These are phyloP conservation scores for Smittia sp. DNA, from an alignment of 2,888 invertebrate species.

Conservation along the genomic window DNA sequence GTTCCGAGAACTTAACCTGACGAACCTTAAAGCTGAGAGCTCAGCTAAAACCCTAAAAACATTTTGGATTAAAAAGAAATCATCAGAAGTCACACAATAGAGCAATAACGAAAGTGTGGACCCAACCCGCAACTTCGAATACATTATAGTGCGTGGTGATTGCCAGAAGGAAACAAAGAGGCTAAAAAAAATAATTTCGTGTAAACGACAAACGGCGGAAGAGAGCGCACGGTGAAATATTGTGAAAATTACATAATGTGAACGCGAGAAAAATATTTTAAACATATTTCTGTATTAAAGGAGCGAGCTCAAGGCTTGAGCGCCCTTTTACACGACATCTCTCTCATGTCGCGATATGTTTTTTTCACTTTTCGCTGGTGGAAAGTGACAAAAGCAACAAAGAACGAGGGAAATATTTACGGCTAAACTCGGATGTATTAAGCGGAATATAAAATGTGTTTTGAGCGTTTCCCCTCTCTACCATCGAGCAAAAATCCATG, in stretches of 20 bases:
- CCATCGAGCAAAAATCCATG: too few species aligned
- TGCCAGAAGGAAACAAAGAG: neutral
- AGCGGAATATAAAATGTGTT: too few species aligned
- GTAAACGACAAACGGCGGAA: neutral
- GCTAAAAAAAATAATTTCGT: constrained; percentile 20
- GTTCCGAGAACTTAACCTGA: neutral
- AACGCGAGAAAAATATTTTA: neutral
- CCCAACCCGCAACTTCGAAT: neutral
- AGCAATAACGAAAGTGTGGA: constrained; percentile 19
- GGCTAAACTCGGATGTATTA: too few species aligned
- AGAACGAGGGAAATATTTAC: too few species aligned
- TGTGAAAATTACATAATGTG: constrained; percentile 7
- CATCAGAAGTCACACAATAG: constrained; percentile 37
- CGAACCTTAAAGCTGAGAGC: neutral
- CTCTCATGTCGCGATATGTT: too few species aligned
- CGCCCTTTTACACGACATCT: too few species aligned
- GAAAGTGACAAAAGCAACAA: too few species aligned
- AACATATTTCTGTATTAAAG: too few species aligned
- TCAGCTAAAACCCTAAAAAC: too few species aligned
- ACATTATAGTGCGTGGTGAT: neutral
- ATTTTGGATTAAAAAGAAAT: constrained; percentile 21
- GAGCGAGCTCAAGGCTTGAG: too few species aligned
- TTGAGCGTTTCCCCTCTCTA: too few species aligned
- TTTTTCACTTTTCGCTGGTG: too few species aligned
- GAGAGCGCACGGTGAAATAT: neutral